Evolutionary conservation across 2,888 invertebrate species (phyloP), one percentile per base, ranked within the genome.

Genomic region (Sarcophaga rosellei): DNA sequence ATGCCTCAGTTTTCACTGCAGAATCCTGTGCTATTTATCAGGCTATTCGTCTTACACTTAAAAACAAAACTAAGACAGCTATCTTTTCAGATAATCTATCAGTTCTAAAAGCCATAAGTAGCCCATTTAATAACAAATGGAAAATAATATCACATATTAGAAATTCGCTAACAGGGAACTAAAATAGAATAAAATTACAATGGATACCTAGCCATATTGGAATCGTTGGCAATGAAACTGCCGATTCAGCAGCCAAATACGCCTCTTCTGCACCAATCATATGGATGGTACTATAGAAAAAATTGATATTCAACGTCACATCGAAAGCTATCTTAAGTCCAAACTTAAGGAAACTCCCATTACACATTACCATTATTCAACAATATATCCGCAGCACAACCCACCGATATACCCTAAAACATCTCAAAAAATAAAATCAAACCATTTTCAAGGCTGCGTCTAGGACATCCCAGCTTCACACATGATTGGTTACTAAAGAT

Each of bases 11-110:
- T 20, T 65, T 75, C n/a, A 65, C 65, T 21, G 62, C 74, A 20
- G 74, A 62, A 63, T 74, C 63, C 15, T 65, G 75, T 53, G 75
- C 35, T 6, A 57, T 76, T 25, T 66, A 66, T 21, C 66, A 66
- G 35, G 76, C 65, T 17, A 66, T 57, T 15, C 65, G 53, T n/a
- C 10, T 23, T 23, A 8, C 15, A 63, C 23, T 75, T 8, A 11
- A 15, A 21, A 47, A 63, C 47, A 75, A 15, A 47, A 23, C 2
- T 23, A 75, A 23, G 25, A 63, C 63, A 8, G 23, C 45, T 21
- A 25, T 65, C 5, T 65, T 65, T 23, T 53, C 57, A 76, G 23
- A 23, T 23, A 3, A 53, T 21, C 66, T 76, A 12, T 57, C 66
- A 4, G 75, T 63, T 6, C 10, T 75, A 25, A 63, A 53, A 53